A percentile compares a stretch with the other conserved stretches of the same genome.
Evolutionary conservation across 2,888 invertebrate species (phyloP).

Genomic region (Eupithecia centaureata): DNA sequence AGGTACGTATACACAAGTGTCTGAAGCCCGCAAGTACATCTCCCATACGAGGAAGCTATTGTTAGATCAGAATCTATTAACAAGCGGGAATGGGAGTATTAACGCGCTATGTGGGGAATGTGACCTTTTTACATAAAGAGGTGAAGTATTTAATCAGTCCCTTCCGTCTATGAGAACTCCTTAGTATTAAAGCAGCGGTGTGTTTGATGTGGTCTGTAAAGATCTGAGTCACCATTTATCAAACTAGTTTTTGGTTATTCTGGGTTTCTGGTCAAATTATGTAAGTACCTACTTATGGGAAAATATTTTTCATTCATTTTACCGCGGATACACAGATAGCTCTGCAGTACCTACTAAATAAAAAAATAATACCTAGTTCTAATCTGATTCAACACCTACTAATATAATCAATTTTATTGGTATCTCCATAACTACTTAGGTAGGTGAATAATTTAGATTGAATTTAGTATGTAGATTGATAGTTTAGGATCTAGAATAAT

Average conservation of each 20-base stretch:
- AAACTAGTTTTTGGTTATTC: background rate
- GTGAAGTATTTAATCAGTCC: background rate
- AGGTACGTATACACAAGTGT: background rate
- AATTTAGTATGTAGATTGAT: no score
- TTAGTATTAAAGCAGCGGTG: background rate
- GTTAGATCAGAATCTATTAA: conserved; percentile 21
- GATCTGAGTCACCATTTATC: background rate
- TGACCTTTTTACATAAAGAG: conserved; percentile 8
- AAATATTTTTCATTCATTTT: background rate
- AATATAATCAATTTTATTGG: no score
- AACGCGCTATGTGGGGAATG: conserved; percentile 16
- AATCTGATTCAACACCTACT: no score
- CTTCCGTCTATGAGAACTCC: background rate
- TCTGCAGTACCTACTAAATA: no score
- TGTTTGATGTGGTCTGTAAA: background rate
- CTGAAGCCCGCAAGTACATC: conserved; percentile 1
- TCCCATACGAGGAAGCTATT: conserved; percentile 27
- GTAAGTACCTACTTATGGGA: no score
- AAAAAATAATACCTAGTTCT: no score
- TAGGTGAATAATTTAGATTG: no score
- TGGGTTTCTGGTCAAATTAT: background rate
- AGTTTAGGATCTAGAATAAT: no score
- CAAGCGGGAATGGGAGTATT: conserved; percentile 5
- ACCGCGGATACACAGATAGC: no score
- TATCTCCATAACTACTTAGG: no score